Base-by-base conservation (phyloP, 2,113 vertebrate species). In the Myotis lucifugus region DNA sequence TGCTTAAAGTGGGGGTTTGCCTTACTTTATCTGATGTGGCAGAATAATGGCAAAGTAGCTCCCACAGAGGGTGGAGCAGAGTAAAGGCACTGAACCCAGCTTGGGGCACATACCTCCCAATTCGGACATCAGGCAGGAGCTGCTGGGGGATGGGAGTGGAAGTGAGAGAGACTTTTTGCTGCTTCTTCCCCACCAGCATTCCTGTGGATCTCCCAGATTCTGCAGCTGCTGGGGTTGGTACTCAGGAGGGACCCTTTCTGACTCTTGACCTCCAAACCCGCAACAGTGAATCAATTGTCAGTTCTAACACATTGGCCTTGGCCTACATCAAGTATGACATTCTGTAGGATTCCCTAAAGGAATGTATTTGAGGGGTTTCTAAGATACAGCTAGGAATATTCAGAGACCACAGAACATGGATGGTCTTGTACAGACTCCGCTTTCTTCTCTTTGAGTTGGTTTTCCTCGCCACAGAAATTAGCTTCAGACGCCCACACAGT, bases 401-500 rank as follows among this genome's bases (percentile, higher is more conserved):
- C 50, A 78, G 74, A 77, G 32, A 37, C 23, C 72, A 7, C 23
- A 72, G 95, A 73, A 59, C 23, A 95, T 5, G 82, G 91, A 89
- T 52, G 59, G 66, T 52, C 87, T 93, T 92, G 77, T 81, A 37
- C 61, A 56, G 78, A 85, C 40, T 61, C 42, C 4, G 40, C 59
- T 93, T 90, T 96, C 64, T 84, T 84, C 70, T 76, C 73, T 87
- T 79, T 66, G 37, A 90, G n/a, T 61, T 87, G 64, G n/a, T 76
- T 95, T 89, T 94, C 11, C 88, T 92, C 56, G 76, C 90, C 54
- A 78, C 29, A 88, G 90, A 88, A 59, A 76, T 94, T 79, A 85
- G 48, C 18, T 94, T 67, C 66, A 46, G 67, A 85, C 21, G 66
- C 86, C 91, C 77, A 88, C 96, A 73, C 11, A 25, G 64, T 81